Conservation (phyloP, 2,888 invertebrate species). For the Parelbella ahira region DNA sequence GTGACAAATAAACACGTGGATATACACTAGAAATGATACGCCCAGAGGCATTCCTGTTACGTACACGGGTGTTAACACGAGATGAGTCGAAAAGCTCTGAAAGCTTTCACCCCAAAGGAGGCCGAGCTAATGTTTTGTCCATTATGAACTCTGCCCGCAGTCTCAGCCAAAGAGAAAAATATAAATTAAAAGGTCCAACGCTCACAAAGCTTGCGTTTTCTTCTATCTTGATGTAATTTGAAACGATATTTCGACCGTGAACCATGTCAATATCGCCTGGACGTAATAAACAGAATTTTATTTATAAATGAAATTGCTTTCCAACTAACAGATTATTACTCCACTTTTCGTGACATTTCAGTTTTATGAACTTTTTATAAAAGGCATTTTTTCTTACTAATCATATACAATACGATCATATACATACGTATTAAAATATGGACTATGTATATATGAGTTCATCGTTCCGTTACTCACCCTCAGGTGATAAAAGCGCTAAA, state of each 20-base stretch:
- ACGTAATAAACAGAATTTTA: too few relatives aligned
- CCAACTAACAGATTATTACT: too few relatives aligned
- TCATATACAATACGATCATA: too few relatives aligned
- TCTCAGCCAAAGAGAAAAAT: constrained; percentile 50
- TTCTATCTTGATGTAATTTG: neutral
- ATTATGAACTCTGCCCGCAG: constrained; percentile 58
- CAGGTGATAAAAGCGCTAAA: constrained; percentile 75
- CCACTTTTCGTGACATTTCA: too few relatives aligned
- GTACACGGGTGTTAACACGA: constrained; percentile 43
- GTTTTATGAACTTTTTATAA: too few relatives aligned
- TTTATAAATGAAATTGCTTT: too few relatives aligned
- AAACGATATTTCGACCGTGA: constrained; percentile 13
- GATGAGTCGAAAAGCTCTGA: constrained; percentile 61
- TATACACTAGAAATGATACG: constrained; percentile 20
- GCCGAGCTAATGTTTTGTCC: constrained; percentile 70
- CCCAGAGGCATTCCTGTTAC: neutral
- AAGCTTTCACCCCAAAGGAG: constrained; percentile 67
- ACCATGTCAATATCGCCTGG: too few relatives aligned
- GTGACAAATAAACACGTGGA: constrained; percentile 1
- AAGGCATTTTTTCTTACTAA: too few relatives aligned
- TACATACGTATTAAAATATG: constrained; percentile 6
- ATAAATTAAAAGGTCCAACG: constrained; percentile 54
- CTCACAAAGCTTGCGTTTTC: constrained; percentile 37
- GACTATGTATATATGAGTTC: constrained; percentile 34
- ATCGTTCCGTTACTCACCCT: constrained; percentile 64